Base-by-base conservation (phyloP, 2,797 vertebrate genomes). In the Xerus rutilus region DNA sequence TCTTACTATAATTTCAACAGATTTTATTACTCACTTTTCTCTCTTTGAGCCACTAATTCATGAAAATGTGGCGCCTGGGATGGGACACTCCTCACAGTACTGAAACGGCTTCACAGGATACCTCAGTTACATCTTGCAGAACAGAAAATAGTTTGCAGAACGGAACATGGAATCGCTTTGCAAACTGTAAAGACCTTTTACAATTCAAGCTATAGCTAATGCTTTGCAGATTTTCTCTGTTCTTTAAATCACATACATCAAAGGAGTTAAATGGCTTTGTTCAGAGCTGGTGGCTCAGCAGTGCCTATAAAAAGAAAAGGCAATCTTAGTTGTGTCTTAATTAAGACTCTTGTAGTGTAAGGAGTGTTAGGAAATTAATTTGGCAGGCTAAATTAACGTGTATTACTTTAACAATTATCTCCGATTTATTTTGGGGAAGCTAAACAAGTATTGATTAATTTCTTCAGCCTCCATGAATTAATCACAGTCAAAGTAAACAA, bases 401-500 rank as follows among this genome's bases (percentile, higher is more conserved):
- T 62, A 89, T 93, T 89, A 74, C 49, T 93, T 96, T 92, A 97
- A 70, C 73, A 98, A 95, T 91, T 83, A 45, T 62, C 35, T 57
- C 9, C 23, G 3, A 43, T 95, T 96, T 86, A 95, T 93, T 97
- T 91, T 88, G 87, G 59, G 73, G 79, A 94, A 32, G 9, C 88
- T 67, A 28, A 96, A 82, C 20, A 76, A 92, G 72, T 96, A 96
- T 93, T 69, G 95, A 97, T 97, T 97, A 70, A 93, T 94, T 93
- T 93, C 86, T 83, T 49, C 28, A 84, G 82, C 54, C 92, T 97
- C 65, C 57, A 20, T 90, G 82, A 25, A 97, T 78, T 59, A 77
- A 96, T 97, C 96, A 21, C 69, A 72, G 64, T 96, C 74, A 67
- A 93, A 97, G 93, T 90, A 98, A 98, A 97, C 87, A 96, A 18